These are phyloP conservation scores for Euzophera pinguis DNA, from an alignment of 2,888 invertebrate species.

Conservation along the genomic window DNA sequence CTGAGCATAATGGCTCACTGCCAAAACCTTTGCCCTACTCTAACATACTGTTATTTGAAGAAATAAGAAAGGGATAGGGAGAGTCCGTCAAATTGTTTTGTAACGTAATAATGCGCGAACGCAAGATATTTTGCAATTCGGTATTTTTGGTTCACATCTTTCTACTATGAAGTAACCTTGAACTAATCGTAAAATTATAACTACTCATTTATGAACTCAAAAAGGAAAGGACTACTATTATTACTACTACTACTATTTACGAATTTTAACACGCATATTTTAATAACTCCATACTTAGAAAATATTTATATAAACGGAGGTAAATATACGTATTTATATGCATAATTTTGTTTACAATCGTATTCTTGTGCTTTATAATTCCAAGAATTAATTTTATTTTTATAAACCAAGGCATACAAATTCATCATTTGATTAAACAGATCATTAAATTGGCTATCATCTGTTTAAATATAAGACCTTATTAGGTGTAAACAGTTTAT, in stretches of 20 bases:
- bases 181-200: neutral
- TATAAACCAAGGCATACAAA: neutral
- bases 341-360: neutral
- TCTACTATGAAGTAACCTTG: conserved; percentile 8
- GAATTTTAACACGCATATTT: too few relatives aligned
- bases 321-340: neutral
- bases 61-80: conserved; percentile 13
- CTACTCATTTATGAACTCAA: neutral
- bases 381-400: neutral
- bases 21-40: conserved; percentile 36
- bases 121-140: conserved; percentile 10
- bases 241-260: too few relatives aligned
- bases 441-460: neutral
- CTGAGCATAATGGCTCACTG: conserved; percentile 47
- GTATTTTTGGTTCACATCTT: conserved; percentile 6
- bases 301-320: neutral
- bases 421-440: neutral
- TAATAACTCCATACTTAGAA: too few relatives aligned
- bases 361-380: neutral
- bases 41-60: conserved; percentile 1
- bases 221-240: too few relatives aligned
- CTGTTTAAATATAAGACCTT: neutral
- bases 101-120: neutral
- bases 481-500: neutral
- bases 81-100: conserved; percentile 5